Evolutionary conservation across 2,113 vertebrate genomes (phyloP).

Genomic region (Odocoileus hemionus): DNA sequence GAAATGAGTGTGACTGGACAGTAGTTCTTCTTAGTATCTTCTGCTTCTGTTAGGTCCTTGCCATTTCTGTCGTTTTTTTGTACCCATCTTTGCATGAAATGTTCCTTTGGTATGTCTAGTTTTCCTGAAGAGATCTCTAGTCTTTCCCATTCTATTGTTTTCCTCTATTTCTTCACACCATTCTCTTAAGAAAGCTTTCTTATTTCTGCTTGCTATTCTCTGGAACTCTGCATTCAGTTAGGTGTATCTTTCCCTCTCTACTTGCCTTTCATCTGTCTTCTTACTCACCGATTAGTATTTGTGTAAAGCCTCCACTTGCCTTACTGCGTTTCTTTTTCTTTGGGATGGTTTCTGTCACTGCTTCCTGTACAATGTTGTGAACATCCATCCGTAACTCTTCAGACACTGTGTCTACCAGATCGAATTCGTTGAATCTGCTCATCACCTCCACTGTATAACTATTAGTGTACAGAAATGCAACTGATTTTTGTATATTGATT

Average conservation of each 20-base stretch:
- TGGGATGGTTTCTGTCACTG: not conserved
- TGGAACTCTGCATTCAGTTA: not conserved
- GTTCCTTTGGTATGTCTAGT: not conserved
- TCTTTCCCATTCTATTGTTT: not conserved
- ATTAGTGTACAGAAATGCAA: not conserved
- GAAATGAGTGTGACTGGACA: not conserved
- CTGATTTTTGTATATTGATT: not conserved
- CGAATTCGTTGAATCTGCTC: not conserved
- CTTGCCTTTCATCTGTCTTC: not conserved
- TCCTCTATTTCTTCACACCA: not conserved
- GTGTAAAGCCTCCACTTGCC: not conserved
- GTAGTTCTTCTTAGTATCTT: not conserved
- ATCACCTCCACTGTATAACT: not conserved
- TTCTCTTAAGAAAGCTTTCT: not conserved
- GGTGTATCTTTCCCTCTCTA: not conserved
- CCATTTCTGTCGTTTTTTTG: not conserved
- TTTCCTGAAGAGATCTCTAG: not conserved
- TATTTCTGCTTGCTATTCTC: not conserved
- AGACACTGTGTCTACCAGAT: not conserved
- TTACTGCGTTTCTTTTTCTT: not conserved
- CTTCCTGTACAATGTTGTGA: not conserved
- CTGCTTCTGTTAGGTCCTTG: not conserved
- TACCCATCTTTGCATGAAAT: not conserved
- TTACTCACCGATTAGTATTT: not conserved
- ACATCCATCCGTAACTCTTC: not conserved